Percentiles rank a stretch among this genome's conserved stretches.
phyloP scores from a whole-genome alignment of 2,888 invertebrate species.

The Drepanosiphum platanoidis region DNA sequence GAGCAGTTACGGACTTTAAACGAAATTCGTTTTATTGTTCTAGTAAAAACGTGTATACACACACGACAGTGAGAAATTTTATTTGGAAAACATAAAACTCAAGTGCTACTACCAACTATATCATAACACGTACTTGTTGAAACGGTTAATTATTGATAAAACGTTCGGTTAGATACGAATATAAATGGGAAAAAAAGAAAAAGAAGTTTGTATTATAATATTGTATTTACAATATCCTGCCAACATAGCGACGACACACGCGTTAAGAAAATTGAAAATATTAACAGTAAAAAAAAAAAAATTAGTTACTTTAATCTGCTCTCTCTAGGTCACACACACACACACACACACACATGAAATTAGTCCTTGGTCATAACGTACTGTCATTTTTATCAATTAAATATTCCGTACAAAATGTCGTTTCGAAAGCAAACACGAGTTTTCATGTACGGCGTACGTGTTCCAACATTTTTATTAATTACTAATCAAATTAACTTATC shows the following conservation, averaged over 20 bases:
- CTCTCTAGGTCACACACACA: conserved; percentile 50
- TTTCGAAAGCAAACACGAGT: conserved; percentile 18
- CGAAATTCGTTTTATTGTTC: background rate
- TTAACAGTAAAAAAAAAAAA: conserved; percentile 45
- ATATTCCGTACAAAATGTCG: conserved; percentile 32
- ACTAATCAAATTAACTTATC: conserved; percentile 46
- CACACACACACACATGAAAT: conserved; percentile 51
- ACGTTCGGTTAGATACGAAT: conserved; percentile 3
- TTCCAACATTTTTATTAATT: conserved; percentile 37
- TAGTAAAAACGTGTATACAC: no score
- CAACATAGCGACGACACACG: background rate
- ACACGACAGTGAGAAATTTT: background rate
- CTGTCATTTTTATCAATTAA: conserved; percentile 51
- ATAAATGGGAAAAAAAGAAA: conserved; percentile 13
- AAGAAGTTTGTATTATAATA: background rate
- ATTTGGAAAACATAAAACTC: background rate
- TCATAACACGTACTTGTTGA: conserved; percentile 3
- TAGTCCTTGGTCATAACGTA: conserved; percentile 42
- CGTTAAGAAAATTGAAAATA: conserved; percentile 16
- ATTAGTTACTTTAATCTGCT: background rate
- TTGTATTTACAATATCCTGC: background rate
- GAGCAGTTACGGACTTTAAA: background rate
- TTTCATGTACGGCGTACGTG: background rate
- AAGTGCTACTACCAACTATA: background rate
- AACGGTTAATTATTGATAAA: conserved; percentile 24